Percentiles rank a stretch among this genome's conserved stretches.
Conservation (phyloP, 2,797 vertebrate species). For the Microctenopoma lineatum region DNA sequence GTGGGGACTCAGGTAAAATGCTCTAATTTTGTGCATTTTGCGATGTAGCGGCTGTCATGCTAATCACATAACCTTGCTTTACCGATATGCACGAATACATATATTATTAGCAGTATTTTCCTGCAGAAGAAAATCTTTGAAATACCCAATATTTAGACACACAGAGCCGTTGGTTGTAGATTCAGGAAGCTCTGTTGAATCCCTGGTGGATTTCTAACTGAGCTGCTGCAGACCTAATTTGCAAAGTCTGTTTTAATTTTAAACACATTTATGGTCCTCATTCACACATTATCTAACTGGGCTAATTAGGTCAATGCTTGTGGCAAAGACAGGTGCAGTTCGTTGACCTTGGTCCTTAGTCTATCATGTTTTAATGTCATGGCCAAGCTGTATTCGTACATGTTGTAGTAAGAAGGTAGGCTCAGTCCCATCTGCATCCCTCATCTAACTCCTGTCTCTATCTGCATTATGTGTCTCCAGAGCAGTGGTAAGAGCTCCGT, state of each 20-base stretch:
- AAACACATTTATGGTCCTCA: conserved; percentile 37
- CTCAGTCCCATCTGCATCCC: background rate
- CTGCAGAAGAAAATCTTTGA: background rate
- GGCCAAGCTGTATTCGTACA: background rate
- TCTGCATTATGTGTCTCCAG: conserved; percentile 79
- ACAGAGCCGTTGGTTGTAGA: background rate
- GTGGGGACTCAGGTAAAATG: conserved; percentile 94
- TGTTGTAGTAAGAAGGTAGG: background rate
- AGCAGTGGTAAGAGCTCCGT: conserved; percentile 99
- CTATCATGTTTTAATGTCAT: background rate
- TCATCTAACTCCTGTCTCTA: background rate
- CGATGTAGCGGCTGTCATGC: conserved; percentile 35
- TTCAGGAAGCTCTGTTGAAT: background rate
- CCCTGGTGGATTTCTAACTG: background rate
- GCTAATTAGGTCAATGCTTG: conserved; percentile 21
- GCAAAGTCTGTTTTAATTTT: conserved; percentile 47
- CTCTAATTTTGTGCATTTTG: conserved; percentile 17
- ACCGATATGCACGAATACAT: background rate
- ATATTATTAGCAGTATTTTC: accelerated
- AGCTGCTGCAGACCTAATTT: conserved; percentile 29
- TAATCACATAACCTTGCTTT: conserved; percentile 48
- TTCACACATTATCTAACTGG: conserved; percentile 8
- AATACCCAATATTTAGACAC: background rate
- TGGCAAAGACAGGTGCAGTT: conserved; percentile 23
- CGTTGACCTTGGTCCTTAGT: conserved; percentile 6